phyloP scores from a whole-genome alignment of 2,113 vertebrate species.

The Hemiscyllium ocellatum region DNA sequence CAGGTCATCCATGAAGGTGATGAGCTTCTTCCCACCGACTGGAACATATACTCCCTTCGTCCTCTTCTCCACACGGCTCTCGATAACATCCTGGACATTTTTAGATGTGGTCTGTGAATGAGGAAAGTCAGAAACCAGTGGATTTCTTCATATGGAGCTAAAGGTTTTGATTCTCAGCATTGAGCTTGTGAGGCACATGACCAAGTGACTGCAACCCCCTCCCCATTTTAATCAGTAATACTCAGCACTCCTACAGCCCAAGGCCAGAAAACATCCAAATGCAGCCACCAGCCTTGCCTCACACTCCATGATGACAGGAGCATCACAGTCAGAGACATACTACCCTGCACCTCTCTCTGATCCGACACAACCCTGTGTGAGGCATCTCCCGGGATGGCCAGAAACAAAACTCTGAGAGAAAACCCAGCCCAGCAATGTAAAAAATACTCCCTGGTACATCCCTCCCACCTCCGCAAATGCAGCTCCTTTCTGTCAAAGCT shows the following conservation, averaged over 20 bases:
- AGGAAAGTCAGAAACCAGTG: not conserved
- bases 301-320: not conserved
- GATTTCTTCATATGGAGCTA: not conserved
- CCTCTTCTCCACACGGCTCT: constrained; percentile 74
- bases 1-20: constrained; percentile 78
- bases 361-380: not conserved
- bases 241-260: not conserved
- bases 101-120: constrained; percentile 67
- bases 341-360: not conserved
- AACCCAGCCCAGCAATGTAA: not conserved
- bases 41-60: constrained; percentile 75
- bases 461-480: not conserved
- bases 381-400: not conserved
- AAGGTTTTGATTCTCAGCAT: not conserved
- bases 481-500: not conserved
- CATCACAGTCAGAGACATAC: not conserved
- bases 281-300: too few relatives aligned
- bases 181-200: not conserved
- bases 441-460: not conserved
- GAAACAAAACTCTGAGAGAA: not conserved
- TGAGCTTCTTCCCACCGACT: constrained; percentile 67
- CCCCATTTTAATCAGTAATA: not conserved
- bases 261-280: not conserved
- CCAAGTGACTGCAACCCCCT: not conserved
- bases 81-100: constrained; percentile 73